These are phyloP conservation scores for Allophyes oxyacanthae DNA, from an alignment of 2,888 invertebrate species.

Conservation along the genomic window DNA sequence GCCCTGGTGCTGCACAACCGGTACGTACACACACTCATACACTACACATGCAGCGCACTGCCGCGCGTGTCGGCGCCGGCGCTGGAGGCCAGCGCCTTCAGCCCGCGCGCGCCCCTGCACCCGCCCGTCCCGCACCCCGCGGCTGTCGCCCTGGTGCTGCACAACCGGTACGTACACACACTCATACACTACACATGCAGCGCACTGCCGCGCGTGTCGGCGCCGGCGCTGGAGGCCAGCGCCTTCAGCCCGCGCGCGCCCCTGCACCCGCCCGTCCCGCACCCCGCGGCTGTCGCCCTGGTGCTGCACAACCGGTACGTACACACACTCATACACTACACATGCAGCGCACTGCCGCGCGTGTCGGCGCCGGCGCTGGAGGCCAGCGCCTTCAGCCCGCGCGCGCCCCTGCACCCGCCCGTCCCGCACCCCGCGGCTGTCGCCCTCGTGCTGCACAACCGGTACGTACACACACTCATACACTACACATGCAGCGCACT, in stretches of 20 bases:
- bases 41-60: conserved; percentile 60
- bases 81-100: conserved; percentile 95
- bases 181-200: not conserved
- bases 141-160: conserved; percentile 95
- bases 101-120: conserved; percentile 91
- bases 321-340: not conserved
- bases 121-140: conserved; percentile 96
- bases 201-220: conserved; percentile 89
- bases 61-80: conserved; percentile 93
- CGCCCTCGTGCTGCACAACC: conserved; percentile 96
- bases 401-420: conserved; percentile 90
- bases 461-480: conserved; percentile 60
- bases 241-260: conserved; percentile 94
- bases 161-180: conserved; percentile 89
- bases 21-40: conserved; percentile 52
- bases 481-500: not conserved
- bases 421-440: conserved; percentile 96
- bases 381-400: conserved; percentile 95
- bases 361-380: conserved; percentile 96
- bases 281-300: conserved; percentile 96
- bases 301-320: conserved; percentile 93
- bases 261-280: conserved; percentile 92
- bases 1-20: conserved; percentile 96
- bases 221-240: conserved; percentile 94
- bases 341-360: not conserved